These are phyloP conservation scores for Hydriomena furcata DNA, from an alignment of 2,888 invertebrate genomes.

Conservation along the genomic window DNA sequence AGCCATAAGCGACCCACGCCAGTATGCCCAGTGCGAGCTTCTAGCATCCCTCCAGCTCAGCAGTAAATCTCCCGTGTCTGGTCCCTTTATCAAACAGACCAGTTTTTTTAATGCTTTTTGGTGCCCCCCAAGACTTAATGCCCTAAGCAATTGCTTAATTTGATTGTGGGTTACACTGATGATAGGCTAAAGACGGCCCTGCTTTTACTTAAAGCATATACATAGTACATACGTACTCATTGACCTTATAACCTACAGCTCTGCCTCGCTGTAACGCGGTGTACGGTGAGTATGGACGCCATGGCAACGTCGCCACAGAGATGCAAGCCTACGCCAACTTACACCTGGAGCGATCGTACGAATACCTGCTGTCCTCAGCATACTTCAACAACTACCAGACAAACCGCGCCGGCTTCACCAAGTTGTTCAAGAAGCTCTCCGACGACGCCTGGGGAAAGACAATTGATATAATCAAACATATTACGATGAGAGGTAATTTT, in stretches of 20 bases:
- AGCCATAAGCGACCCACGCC: too few relatives aligned
- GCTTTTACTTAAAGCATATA: too few relatives aligned
- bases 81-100: too few relatives aligned
- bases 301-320: constrained; percentile 68
- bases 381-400: constrained; percentile 90
- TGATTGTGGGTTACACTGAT: too few relatives aligned
- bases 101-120: too few relatives aligned
- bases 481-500: constrained; percentile 88
- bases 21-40: too few relatives aligned
- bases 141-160: too few relatives aligned
- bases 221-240: too few relatives aligned
- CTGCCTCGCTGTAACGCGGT: constrained; percentile 85
- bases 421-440: constrained; percentile 88
- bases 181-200: too few relatives aligned
- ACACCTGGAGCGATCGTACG: constrained; percentile 88
- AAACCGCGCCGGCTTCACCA: constrained; percentile 90
- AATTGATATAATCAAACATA: constrained; percentile 90
- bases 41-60: too few relatives aligned
- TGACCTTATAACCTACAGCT: constrained; percentile 41
- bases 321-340: constrained; percentile 84
- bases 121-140: too few relatives aligned
- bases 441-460: constrained; percentile 89
- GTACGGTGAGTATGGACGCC: constrained; percentile 84
- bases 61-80: too few relatives aligned
- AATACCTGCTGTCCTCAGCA: constrained; percentile 89